Base-by-base conservation (phyloP, 2,888 invertebrate genomes). In the Nomada flava region DNA sequence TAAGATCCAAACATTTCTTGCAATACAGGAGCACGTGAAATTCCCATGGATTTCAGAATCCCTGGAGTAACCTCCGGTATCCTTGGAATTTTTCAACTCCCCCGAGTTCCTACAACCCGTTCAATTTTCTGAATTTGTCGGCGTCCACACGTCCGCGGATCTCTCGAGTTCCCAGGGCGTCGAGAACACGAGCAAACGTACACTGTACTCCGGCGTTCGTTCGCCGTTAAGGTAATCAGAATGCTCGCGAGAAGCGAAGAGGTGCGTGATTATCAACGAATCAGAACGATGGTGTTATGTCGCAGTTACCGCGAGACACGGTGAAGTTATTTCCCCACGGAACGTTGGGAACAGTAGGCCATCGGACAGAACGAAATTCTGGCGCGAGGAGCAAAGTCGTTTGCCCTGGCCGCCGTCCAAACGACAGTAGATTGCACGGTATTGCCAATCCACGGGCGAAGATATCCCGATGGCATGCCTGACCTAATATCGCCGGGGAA, bases 331-430 rank as follows among this genome's bases (percentile, higher is more conserved):
- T 74, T 72, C 36, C 59, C 57, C 11, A 36, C 20, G 62, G 47
- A 68, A 36, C 36, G 36, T 7, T 5, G 36, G 36, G 36, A 70
- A 52, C 7, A 36, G 63, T 47, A 65, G 67, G 52, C 57, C 59
- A 57, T 29, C 20, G n/a, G 26, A 36, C 67, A 11, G 59, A 50
- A n/a, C 44, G 59, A 47, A 80, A 84, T 84, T 89, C 88, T 91
- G 90, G 90, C 88, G 86, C 86, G 76, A 82, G 82, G 60, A 72
- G 74, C 67, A 83, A 87, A 84, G 83, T 83, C 85, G 83, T 85
- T 79, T 44, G 79, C 55, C 82, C 83, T 92, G 92, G 92, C 91
- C 75, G 52, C 59, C 70, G 67, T 90, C 92, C 92, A 91, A 91
- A 86, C 86, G 78, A 77, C 79, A 64, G 72, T 78, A 76, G 82